Percentiles rank a stretch among this genome's conserved stretches.
phyloP scores from a whole-genome alignment of 2,113 vertebrate species.

The Rhipidura dahli region DNA sequence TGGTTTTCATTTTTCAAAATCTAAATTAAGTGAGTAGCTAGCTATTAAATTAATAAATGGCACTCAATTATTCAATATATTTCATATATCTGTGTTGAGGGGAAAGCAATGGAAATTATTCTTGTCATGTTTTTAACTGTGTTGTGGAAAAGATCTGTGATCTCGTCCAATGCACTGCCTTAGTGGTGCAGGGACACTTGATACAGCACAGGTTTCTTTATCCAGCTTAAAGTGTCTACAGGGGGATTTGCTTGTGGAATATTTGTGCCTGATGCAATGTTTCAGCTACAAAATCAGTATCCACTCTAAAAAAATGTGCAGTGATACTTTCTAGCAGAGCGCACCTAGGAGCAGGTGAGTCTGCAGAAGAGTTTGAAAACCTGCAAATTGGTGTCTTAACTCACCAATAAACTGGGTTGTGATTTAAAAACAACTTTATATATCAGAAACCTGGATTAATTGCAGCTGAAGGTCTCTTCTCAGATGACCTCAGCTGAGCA shows the following conservation, averaged over 20 bases:
- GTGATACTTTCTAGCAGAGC: background rate
- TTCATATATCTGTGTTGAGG: background rate
- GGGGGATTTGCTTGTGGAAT: background rate
- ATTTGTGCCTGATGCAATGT: background rate
- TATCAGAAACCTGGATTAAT: background rate
- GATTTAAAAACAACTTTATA: background rate
- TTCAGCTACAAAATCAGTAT: background rate
- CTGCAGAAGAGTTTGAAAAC: background rate
- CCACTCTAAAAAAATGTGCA: background rate
- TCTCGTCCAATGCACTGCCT: background rate
- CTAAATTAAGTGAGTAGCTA: background rate
- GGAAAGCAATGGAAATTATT: background rate
- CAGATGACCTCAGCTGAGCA: background rate
- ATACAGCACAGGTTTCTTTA: background rate
- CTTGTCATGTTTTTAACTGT: background rate
- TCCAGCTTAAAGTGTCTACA: background rate
- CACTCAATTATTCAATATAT: background rate
- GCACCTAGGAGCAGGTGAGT: background rate
- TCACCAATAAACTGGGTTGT: background rate
- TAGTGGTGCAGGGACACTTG: background rate
- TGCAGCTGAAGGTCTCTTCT: background rate
- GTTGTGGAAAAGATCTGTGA: background rate
- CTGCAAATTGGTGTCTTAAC: background rate
- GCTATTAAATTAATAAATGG: background rate
- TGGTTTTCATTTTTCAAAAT: background rate